Conservation (phyloP, 2,113 vertebrate species). For the Glaucomys volans region DNA sequence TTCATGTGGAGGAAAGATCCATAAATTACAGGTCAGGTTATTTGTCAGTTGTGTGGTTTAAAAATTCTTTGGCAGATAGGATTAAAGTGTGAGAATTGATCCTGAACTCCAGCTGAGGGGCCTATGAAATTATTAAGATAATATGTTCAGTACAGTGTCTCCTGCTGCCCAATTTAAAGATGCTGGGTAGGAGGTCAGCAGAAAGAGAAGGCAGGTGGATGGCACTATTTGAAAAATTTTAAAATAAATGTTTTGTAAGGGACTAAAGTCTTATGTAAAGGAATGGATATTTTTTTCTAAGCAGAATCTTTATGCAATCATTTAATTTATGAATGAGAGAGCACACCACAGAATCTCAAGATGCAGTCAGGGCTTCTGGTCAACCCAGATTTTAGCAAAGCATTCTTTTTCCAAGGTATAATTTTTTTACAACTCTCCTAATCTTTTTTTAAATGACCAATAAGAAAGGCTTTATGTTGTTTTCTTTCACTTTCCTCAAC, state of each 20-base stretch:
- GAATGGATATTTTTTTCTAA: conserved; percentile 45
- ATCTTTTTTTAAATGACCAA: conserved; percentile 13
- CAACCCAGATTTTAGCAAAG: conserved; percentile 15
- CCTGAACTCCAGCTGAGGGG: conserved; percentile 77
- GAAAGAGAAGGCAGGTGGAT: conserved; percentile 56
- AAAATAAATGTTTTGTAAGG: conserved; percentile 77
- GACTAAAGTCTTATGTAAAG: conserved; percentile 68
- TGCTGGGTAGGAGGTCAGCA: conserved; percentile 72
- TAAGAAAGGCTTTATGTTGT: background rate
- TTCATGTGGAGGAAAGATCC: conserved; percentile 65
- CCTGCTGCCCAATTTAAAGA: conserved; percentile 78
- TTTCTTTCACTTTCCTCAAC: background rate
- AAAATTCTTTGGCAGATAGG: conserved; percentile 78
- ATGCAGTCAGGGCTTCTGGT: background rate
- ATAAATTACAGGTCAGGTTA: conserved; percentile 77
- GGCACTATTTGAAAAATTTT: conserved; percentile 73
- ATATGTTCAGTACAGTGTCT: conserved; percentile 71
- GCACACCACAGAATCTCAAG: background rate
- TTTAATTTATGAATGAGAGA: conserved; percentile 61
- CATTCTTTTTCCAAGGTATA: background rate
- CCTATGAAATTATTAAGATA: conserved; percentile 77
- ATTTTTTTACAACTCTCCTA: conserved; percentile 22
- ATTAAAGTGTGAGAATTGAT: conserved; percentile 82
- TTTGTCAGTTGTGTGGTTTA: conserved; percentile 75
- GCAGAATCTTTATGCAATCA: conserved; percentile 50